Percentiles rank a stretch among this genome's conserved stretches.
These are phyloP conservation scores for Hemichromis elongatus DNA, from an alignment of 2,113 vertebrate genomes.

Conservation along the genomic window DNA sequence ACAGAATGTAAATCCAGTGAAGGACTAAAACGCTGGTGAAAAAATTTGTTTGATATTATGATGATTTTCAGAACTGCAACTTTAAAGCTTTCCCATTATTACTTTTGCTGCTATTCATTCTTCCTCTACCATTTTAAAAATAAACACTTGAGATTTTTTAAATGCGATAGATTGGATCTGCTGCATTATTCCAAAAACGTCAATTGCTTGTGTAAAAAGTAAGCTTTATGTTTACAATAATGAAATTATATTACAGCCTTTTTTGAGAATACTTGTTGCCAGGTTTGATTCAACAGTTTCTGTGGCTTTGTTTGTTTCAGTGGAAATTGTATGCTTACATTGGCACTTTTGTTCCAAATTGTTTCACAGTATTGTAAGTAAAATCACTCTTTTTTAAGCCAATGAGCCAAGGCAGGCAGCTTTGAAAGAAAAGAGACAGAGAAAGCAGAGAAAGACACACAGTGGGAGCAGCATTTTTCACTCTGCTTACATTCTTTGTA, in stretches of 20 bases:
- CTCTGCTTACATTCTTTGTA: not conserved
- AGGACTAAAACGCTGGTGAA: not conserved
- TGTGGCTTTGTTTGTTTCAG: not conserved
- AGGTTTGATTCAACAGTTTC: not conserved
- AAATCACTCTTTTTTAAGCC: not conserved
- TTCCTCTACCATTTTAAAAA: not conserved
- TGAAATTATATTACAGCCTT: not conserved
- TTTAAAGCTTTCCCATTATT: not conserved
- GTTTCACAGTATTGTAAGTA: not conserved
- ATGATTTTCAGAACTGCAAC: not conserved
- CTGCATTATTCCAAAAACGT: not conserved
- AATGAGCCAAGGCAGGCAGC: not conserved
- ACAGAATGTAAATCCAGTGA: not conserved
- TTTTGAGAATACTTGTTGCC: not conserved
- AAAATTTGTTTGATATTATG: not conserved
- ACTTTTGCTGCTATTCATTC: not conserved
- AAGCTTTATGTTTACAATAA: not conserved
- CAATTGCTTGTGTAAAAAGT: not conserved
- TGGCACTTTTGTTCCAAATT: not conserved
- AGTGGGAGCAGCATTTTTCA: not conserved
- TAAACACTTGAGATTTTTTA: not conserved
- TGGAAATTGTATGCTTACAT: not conserved
- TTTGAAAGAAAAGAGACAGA: not conserved
- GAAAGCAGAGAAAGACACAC: not conserved
- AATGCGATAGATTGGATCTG: too few species aligned